phyloP scores from a whole-genome alignment of 2,888 invertebrate species.

The Vanessa cardui region DNA sequence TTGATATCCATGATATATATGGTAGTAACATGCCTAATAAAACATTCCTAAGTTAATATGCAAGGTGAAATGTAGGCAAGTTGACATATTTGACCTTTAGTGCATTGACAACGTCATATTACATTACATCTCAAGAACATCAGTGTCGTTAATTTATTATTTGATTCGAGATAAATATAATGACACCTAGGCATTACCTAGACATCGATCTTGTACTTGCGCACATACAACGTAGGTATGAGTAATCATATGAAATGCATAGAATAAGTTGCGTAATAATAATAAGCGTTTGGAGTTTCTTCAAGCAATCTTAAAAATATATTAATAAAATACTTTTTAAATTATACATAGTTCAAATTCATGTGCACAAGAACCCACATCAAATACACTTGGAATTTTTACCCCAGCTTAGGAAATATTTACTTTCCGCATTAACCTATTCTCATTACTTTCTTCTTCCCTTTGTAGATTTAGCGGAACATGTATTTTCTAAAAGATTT shows the following conservation, averaged over 20 bases:
- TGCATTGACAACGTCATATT: constrained; percentile 25
- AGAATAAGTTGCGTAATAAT: background rate
- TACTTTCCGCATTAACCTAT: constrained; percentile 20
- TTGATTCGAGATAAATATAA: constrained; percentile 40
- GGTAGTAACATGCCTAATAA: background rate
- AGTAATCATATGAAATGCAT: background rate
- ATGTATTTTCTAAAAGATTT: background rate
- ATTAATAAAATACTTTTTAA: too few species aligned
- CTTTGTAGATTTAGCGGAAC: background rate
- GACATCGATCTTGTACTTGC: constrained; percentile 24
- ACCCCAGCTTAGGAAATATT: constrained; percentile 12
- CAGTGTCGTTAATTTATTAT: constrained; percentile 50
- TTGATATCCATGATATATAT: background rate
- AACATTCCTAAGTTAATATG: constrained; percentile 26
- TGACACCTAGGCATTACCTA: constrained; percentile 36
- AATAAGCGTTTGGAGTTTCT: too few species aligned
- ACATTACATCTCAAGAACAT: constrained; percentile 56
- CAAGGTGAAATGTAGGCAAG: constrained; percentile 41
- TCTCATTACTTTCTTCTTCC: constrained; percentile 19
- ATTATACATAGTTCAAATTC: too few species aligned
- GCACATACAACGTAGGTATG: background rate
- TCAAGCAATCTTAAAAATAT: too few species aligned
- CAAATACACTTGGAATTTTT: background rate
- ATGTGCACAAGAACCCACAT: background rate
- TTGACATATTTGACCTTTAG: constrained; percentile 22